phyloP scores from a whole-genome alignment of 2,797 vertebrate genomes.

The Podarcis siculus region DNA sequence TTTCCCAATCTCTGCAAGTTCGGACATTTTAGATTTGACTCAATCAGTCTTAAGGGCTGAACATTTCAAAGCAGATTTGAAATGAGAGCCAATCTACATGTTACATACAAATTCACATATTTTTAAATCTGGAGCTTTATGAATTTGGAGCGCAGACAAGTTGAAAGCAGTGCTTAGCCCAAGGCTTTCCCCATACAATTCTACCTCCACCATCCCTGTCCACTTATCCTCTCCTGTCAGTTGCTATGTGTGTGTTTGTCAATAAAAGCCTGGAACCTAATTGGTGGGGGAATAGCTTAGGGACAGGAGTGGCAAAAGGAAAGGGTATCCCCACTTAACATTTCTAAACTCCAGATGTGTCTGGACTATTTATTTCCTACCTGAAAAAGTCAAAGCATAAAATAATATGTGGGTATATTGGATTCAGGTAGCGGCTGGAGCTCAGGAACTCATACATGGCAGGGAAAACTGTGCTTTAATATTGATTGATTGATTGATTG shows the following conservation, averaged over 20 bases:
- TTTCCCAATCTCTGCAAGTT: neutral
- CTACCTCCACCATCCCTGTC: too few relatives aligned
- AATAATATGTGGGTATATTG: neutral
- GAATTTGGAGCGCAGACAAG: neutral
- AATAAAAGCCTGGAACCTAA: neutral
- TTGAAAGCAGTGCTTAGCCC: neutral
- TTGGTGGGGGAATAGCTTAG: neutral
- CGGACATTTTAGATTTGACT: neutral
- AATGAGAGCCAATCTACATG: neutral
- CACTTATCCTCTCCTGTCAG: neutral
- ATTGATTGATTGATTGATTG: too few relatives aligned
- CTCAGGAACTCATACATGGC: too few relatives aligned
- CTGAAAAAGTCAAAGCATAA: neutral
- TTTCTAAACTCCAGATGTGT: neutral
- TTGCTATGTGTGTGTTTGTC: neutral
- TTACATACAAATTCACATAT: neutral
- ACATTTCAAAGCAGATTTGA: neutral
- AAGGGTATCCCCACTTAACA: neutral
- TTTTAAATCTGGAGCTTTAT: neutral
- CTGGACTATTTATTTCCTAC: neutral
- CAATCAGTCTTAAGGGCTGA: neutral
- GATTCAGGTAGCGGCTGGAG: too few relatives aligned
- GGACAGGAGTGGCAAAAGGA: neutral
- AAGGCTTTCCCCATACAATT: neutral
- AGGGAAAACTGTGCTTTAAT: neutral